phyloP scores from a whole-genome alignment of 2,113 vertebrate species.

The Leiothrix lutea region DNA sequence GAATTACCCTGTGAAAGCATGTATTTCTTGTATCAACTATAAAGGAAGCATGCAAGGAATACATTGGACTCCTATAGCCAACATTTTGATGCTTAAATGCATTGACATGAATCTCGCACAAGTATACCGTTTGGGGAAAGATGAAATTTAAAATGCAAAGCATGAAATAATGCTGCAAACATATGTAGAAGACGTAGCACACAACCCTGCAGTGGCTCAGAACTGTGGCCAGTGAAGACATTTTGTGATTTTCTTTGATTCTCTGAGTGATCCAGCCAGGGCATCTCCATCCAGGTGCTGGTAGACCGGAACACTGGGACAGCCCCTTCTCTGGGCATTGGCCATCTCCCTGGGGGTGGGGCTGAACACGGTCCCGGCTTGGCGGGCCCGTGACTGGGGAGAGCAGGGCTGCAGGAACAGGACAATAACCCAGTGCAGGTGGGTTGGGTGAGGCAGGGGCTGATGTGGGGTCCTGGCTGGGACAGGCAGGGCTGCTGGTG shows the following conservation, averaged over 20 bases:
- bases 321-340: not conserved
- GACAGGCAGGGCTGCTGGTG: not conserved
- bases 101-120: not conserved
- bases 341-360: not conserved
- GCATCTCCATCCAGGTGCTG: not conserved
- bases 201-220: not conserved
- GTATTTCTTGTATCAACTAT: not conserved
- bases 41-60: not conserved
- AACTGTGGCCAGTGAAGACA: not conserved
- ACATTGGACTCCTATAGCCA: not conserved
- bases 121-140: not conserved
- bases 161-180: not conserved
- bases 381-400: fast-evolving
- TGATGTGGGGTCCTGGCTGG: not conserved
- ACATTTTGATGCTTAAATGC: not conserved
- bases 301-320: fast-evolving
- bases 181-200: not conserved
- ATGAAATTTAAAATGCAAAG: not conserved
- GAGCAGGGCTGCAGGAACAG: not conserved
- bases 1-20: not conserved
- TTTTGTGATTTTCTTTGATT: not conserved
- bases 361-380: not conserved
- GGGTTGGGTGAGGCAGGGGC: not conserved
- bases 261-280: not conserved
- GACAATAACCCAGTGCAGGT: fast-evolving